Evolutionary conservation across 2,113 vertebrate species (phyloP), one percentile per base, ranked within the genome.

Genomic region (Lynx canadensis): DNA sequence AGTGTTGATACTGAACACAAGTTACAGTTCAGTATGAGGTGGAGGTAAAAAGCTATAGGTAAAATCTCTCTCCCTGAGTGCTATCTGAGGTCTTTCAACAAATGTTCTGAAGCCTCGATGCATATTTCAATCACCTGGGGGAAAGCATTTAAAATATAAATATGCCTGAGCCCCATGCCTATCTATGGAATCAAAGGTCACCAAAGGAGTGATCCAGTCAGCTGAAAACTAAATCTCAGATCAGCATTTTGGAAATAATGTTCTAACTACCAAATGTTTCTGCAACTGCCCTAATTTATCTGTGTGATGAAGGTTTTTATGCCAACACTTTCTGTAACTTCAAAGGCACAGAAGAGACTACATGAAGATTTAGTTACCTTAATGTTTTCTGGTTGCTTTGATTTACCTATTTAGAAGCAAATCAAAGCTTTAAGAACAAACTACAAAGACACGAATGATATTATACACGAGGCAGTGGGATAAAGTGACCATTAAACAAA

Each of bases 261-360:
- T 36, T 96, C 15, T 38, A 96, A 94, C 6, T 66, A 93, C 6
- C 68, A 87, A 97, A 73, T 3, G 18, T 86, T 95, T 83, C 31
- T 86, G 5, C 8, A 85, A 71, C 3, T 80, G 57, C 23, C 31
- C 88, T 88, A 90, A 92, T 71, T 95, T n/a, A 74, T 7, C 31
- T 96, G 52, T 83, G 45, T 76, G 36, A 91, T 4, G n/a, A 91
- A 93, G 23, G n/a, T 63, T 66, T 73, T 65, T 78, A 57, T 88
- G 45, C 33, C n/a, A 97, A 63, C n/a, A 96, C 82, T 76, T 91
- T 96, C 41, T 86, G 41, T 89, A 88, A 96, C 5, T 57, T 94
- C 87, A 91, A 94, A 93, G 50, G 41, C 19, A 93, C 1, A 84
- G 63, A 45, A 90, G 29, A 63, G 7, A 95, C n/a, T 48, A 71